Evolutionary conservation across 2,113 vertebrate genomes (phyloP), one percentile per base, ranked within the genome.

Genomic region (Cinclus mexicanus): DNA sequence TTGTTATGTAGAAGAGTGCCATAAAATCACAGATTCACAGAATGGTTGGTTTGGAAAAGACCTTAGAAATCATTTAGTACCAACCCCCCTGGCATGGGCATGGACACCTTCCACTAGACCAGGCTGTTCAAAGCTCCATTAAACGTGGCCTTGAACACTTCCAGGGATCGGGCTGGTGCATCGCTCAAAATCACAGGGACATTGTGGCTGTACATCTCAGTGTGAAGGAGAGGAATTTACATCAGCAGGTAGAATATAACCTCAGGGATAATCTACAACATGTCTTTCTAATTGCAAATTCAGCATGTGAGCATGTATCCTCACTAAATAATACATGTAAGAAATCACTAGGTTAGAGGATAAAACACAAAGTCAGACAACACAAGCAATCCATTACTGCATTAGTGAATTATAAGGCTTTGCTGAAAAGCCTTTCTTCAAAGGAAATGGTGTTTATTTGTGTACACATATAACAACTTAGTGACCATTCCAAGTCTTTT

Each of bases 31-130:
- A 46, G 23, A 53, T 17, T 46, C 46, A 60, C 46, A 21, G 44
- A 67, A 24, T 10, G 4, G 6, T 18, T 75, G 53, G 2, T 13
- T 16, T 59, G 46, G 19, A 53, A 67, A 46, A 52, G 19, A 9
- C 6, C 5, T 74, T 23, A 57, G 13, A 41, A 31, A 26, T 33
- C 3, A 50, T 64, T 47, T 21, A 8, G 11, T 47, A 41, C 25
- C 49, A 56, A 5, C 0, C 2, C 7, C 7, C 7, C 21, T 56
- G 42, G 13, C 49, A 42, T 0, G 2, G 11, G 3, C 20, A 22
- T 29, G 16, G 5, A 18, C 57, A 49, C 9, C 4, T 56, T 42
- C 11, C 8, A 47, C 49, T 8, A 22, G 21, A 56, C 14, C 14
- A 42, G 8, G 31, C 2, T 57, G 9, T 11, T 56, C 31, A 64